phyloP scores from a whole-genome alignment of 2,888 invertebrate species.

The Diaprepes abbreviatus region DNA sequence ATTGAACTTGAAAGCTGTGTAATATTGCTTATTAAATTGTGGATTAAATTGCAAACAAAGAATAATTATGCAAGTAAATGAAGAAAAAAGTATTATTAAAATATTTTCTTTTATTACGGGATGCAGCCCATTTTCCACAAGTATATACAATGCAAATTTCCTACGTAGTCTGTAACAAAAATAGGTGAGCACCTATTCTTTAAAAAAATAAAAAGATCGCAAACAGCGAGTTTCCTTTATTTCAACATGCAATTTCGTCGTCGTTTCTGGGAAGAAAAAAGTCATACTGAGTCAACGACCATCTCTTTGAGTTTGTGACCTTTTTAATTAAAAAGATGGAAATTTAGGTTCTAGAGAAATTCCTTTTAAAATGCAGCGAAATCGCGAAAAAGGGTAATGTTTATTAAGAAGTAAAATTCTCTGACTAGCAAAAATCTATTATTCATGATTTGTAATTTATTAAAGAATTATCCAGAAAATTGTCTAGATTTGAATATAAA shows the following conservation, averaged over 20 bases:
- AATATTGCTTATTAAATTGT: too few relatives aligned
- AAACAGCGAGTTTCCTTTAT: not conserved
- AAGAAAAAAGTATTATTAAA: too few relatives aligned
- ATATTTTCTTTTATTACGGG: too few relatives aligned
- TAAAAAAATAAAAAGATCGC: not conserved
- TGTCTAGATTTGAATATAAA: too few relatives aligned
- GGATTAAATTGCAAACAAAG: too few relatives aligned
- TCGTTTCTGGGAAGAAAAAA: constrained; percentile 14
- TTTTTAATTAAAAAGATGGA: constrained; percentile 47
- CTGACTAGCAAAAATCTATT: constrained; percentile 32
- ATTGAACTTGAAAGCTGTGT: too few relatives aligned
- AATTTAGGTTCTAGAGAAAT: constrained; percentile 18
- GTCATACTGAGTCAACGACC: constrained; percentile 26
- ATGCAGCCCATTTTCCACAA: too few relatives aligned
- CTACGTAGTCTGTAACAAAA: not conserved
- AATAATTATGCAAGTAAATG: too few relatives aligned
- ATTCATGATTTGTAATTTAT: constrained; percentile 39
- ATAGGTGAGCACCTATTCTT: not conserved
- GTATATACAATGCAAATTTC: too few relatives aligned
- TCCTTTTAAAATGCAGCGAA: constrained; percentile 5
- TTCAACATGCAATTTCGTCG: constrained; percentile 10
- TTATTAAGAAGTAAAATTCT: constrained; percentile 40
- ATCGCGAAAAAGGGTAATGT: constrained; percentile 36
- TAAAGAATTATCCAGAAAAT: not conserved
- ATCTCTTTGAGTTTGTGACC: constrained; percentile 28